These are phyloP conservation scores for Euwallacea similis DNA, from an alignment of 1,140 invertebrate species.

Conservation along the genomic window DNA sequence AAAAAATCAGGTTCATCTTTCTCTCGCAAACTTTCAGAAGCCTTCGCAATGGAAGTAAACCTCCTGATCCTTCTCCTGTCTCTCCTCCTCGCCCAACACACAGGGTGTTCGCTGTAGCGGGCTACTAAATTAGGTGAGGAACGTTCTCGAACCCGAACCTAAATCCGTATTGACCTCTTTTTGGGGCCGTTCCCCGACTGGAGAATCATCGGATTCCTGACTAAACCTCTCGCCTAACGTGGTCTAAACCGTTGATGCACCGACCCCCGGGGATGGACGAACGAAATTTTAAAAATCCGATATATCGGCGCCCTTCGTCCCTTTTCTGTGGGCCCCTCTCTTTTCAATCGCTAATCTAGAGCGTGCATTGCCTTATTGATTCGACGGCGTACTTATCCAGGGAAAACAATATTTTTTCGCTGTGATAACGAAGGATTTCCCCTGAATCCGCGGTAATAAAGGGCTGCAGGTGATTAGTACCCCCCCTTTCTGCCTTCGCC, in stretches of 20 bases:
- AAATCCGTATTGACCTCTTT: background rate
- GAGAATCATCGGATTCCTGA: background rate
- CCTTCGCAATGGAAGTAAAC: too few species aligned
- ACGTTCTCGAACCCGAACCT: too few species aligned
- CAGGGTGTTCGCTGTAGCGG: too few species aligned
- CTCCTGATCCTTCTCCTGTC: too few species aligned
- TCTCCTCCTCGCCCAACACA: too few species aligned
- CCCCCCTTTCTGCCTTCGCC: background rate
- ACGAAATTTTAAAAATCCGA: slow-evolving; percentile 33
- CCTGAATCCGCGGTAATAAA: slow-evolving; percentile 9
- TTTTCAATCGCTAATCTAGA: slow-evolving; percentile 36
- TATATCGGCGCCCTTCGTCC: slow-evolving; percentile 23
- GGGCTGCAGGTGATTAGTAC: background rate
- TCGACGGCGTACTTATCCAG: slow-evolving; percentile 13
- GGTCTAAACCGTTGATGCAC: slow-evolving; percentile 23
- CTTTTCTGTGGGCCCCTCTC: slow-evolving; percentile 26
- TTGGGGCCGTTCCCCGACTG: background rate
- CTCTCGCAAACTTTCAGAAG: too few species aligned
- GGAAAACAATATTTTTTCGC: too few species aligned
- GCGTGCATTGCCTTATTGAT: slow-evolving; percentile 36
- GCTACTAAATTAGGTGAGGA: too few species aligned
- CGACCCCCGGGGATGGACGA: slow-evolving; percentile 2
- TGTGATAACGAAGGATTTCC: too few species aligned
- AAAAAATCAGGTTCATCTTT: too few species aligned
- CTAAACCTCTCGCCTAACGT: background rate